Conservation (phyloP, 2,797 vertebrate species). For the Paramormyrops hopkinsi region DNA sequence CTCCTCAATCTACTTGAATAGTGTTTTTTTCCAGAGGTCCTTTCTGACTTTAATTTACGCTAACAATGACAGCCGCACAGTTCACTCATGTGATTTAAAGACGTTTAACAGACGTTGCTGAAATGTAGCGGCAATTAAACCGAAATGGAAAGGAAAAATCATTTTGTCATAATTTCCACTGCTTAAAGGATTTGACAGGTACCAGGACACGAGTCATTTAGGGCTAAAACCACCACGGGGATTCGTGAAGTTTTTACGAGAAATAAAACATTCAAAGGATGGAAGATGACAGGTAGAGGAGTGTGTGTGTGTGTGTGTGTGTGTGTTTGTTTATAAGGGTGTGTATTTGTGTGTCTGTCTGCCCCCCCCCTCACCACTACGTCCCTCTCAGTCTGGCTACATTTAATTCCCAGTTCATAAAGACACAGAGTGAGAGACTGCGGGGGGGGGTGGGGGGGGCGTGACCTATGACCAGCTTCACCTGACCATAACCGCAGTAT, state of each 20-base stretch:
- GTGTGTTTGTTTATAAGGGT: not conserved
- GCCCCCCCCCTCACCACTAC: too few species aligned
- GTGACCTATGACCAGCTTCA: too few species aligned
- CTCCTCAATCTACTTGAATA: not conserved
- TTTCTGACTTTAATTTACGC: not conserved
- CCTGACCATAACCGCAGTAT: too few species aligned
- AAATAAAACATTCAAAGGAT: not conserved
- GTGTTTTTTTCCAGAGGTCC: not conserved
- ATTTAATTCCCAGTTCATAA: too few species aligned
- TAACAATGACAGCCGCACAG: conserved; percentile 4
- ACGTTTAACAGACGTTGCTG: conserved; percentile 26
- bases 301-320: not conserved
- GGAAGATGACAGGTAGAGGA: not conserved
- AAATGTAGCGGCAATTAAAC: conserved; percentile 30
- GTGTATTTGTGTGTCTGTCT: not conserved
- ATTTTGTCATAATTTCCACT: conserved; percentile 32
- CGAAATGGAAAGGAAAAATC: not conserved
- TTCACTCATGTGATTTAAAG: conserved; percentile 29
- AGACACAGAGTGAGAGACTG: too few species aligned
- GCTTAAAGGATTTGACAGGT: conserved; percentile 26
- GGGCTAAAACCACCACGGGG: not conserved
- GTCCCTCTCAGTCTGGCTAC: too few species aligned
- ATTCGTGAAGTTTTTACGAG: not conserved
- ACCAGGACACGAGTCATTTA: conserved; percentile 14
- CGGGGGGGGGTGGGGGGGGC: too few species aligned